Evolutionary conservation across 1,140 invertebrate genomes (phyloP).

Genomic region (Chrysomallon squamiferum): DNA sequence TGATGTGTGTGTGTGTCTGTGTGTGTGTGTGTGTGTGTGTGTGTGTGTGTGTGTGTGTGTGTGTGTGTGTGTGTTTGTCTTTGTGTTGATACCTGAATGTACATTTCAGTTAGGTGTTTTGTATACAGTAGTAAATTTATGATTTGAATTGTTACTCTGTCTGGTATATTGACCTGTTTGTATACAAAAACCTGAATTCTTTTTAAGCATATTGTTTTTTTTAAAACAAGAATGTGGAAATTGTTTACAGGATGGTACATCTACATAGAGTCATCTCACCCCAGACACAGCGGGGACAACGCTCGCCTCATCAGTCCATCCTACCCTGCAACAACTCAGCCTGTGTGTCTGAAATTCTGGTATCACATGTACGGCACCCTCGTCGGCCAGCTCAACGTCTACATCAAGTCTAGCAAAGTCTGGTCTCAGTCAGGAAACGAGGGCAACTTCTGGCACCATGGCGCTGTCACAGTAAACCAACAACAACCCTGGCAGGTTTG

Average conservation of each 20-base stretch:
- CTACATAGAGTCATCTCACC: slow-evolving; percentile 55
- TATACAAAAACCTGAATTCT: too few species aligned
- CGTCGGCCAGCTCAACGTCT: slow-evolving; percentile 49
- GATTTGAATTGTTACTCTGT: too few species aligned
- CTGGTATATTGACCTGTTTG: too few species aligned
- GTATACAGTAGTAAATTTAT: too few species aligned
- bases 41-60: too few species aligned
- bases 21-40: slow-evolving; percentile 67
- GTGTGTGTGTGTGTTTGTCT: too few species aligned
- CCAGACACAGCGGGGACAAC: slow-evolving; percentile 35
- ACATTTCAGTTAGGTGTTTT: too few species aligned
- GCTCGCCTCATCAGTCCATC: slow-evolving; percentile 44
- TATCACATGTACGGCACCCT: slow-evolving; percentile 77
- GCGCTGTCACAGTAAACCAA: slow-evolving; percentile 27
- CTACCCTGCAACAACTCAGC: slow-evolving; percentile 4
- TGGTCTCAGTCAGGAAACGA: slow-evolving; percentile 46
- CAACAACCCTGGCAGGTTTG: slow-evolving; percentile 29
- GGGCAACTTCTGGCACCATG: slow-evolving; percentile 53
- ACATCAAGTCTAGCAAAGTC: slow-evolving; percentile 26
- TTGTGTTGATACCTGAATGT: too few species aligned
- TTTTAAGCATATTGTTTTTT: too few species aligned
- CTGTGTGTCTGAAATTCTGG: slow-evolving; percentile 69
- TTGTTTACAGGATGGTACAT: slow-evolving; percentile 49
- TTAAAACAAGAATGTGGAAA: too few species aligned
- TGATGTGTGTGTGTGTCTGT: slow-evolving; percentile 62